Evolutionary conservation across 2,113 vertebrate genomes (phyloP).

Genomic region (Apteryx mantelli): DNA sequence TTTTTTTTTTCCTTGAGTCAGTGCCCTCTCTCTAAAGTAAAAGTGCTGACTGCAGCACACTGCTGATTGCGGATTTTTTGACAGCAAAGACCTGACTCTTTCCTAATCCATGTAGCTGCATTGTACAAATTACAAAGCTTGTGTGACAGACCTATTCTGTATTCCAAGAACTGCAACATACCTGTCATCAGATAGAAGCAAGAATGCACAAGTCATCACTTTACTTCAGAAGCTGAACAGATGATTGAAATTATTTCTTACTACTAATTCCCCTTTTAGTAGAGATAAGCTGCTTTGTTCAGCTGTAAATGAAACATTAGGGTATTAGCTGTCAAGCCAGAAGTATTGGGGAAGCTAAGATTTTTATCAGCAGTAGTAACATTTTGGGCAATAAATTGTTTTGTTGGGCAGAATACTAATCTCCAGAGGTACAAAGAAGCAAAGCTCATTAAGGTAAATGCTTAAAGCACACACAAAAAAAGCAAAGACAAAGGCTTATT

Average conservation of each 20-base stretch:
- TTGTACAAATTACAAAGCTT: constrained; percentile 80
- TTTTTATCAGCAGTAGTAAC: constrained; percentile 81
- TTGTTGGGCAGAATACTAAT: constrained; percentile 83
- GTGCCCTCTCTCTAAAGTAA: constrained; percentile 62
- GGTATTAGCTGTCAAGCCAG: constrained; percentile 82
- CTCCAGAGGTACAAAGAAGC: constrained; percentile 81
- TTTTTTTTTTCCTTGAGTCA: constrained; percentile 48
- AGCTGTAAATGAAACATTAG: constrained; percentile 85
- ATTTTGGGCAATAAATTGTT: constrained; percentile 84
- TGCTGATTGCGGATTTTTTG: constrained; percentile 74
- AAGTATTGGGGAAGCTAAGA: constrained; percentile 81
- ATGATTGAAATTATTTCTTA: constrained; percentile 83
- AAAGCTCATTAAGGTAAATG: constrained; percentile 84
- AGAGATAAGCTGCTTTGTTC: constrained; percentile 83
- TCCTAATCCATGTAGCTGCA: constrained; percentile 77
- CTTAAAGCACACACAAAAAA: constrained; percentile 64
- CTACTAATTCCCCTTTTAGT: constrained; percentile 83
- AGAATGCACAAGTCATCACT: constrained; percentile 77
- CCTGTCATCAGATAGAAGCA: constrained; percentile 76
- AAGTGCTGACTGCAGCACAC: constrained; percentile 76
- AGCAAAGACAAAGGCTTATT: constrained; percentile 75
- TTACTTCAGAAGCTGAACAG: constrained; percentile 75
- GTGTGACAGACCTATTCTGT: constrained; percentile 76
- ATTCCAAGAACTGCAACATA: constrained; percentile 74
- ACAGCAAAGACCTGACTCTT: constrained; percentile 77